Conservation (phyloP, 64 coral and sea anemone genomes). For the Actinia tenebrosa region DNA sequence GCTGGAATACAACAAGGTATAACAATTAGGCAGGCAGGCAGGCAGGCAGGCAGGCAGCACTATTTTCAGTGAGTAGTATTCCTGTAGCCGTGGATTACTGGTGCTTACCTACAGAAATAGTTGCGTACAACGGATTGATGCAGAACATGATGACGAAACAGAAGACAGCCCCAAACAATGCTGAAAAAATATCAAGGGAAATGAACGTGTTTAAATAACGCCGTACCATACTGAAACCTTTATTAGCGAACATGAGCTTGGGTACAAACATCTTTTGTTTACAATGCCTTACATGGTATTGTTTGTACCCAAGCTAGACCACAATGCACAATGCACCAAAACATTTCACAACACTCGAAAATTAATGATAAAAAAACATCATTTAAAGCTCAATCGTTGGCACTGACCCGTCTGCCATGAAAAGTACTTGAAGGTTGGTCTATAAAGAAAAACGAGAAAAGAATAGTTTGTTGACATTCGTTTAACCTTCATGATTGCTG, state of each 20-base stretch:
- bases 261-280: no score
- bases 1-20: slow-evolving; percentile 21
- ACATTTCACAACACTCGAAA: not conserved
- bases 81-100: not conserved
- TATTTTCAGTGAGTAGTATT: no score
- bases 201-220: not conserved
- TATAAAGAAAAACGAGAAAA: slow-evolving; percentile 23
- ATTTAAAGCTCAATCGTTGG: not conserved
- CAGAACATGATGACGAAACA: slow-evolving; percentile 75
- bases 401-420: slow-evolving; percentile 86
- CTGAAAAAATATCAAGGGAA: slow-evolving; percentile 29
- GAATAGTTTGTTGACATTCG: not conserved
- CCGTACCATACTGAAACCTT: no score
- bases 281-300: no score
- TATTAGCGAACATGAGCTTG: no score
- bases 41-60: no score
- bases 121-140: slow-evolving; percentile 43
- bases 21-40: no score
- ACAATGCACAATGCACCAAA: no score
- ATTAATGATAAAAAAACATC: not conserved
- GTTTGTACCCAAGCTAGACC: no score
- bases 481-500: no score
- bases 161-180: slow-evolving; percentile 45
- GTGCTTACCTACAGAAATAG: slow-evolving; percentile 57
- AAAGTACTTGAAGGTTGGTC: slow-evolving; percentile 96